Percentiles rank a stretch among this genome's conserved stretches.
phyloP scores from a whole-genome alignment of 2,113 vertebrate species.

The Toxostoma redivivum region DNA sequence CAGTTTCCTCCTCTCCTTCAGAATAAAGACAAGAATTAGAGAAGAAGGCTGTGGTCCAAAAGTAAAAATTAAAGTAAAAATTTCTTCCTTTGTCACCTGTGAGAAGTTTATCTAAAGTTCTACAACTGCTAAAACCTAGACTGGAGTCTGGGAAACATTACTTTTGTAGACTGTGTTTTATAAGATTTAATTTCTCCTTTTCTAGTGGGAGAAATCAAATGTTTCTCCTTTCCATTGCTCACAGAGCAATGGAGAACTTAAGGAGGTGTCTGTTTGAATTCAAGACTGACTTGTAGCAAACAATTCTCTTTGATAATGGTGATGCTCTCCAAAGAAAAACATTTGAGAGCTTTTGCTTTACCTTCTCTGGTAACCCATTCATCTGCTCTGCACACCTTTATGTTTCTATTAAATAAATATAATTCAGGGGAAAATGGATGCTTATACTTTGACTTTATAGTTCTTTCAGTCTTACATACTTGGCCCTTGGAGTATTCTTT shows the following conservation, averaged over 20 bases:
- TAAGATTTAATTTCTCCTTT: neutral
- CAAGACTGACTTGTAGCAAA: neutral
- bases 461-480: neutral
- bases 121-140: neutral
- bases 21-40: neutral
- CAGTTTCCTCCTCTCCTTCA: neutral
- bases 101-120: neutral
- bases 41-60: neutral
- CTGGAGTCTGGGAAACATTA: neutral
- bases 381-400: neutral
- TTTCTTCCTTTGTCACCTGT: neutral
- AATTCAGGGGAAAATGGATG: neutral
- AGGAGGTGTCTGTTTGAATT: neutral
- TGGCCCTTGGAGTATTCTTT: conserved; percentile 9
- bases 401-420: conserved; percentile 12
- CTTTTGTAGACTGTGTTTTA: neutral
- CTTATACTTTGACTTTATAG: conserved; percentile 4
- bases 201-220: too few relatives aligned
- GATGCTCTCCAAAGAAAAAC: neutral
- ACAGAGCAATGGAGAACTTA: neutral
- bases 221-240: neutral
- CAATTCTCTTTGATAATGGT: neutral
- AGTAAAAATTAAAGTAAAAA: neutral
- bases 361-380: neutral
- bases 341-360: neutral